These are phyloP conservation scores for Xanthorhoe designata DNA, from an alignment of 2,888 invertebrate genomes.

Conservation along the genomic window DNA sequence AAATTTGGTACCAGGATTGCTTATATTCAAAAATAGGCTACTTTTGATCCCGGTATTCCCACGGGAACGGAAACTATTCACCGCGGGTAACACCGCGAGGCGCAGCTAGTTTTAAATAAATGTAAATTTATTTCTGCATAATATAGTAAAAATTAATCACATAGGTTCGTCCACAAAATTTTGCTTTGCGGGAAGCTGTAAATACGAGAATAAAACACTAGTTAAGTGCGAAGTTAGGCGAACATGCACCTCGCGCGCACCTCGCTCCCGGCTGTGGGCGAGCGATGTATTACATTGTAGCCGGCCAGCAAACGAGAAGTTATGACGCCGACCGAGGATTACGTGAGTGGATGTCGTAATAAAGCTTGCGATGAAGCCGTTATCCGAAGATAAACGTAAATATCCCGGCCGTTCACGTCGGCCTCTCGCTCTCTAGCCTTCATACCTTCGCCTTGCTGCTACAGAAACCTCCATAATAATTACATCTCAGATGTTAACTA, in stretches of 20 bases:
- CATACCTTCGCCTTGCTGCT: conserved; percentile 26
- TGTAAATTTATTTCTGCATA: background rate
- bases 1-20: too few relatives aligned
- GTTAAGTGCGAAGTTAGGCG: conserved; percentile 48
- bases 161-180: conserved; percentile 22
- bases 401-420: conserved; percentile 78
- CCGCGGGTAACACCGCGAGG: too few relatives aligned
- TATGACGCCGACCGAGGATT: conserved; percentile 84
- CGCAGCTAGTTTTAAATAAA: too few relatives aligned
- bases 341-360: conserved; percentile 86
- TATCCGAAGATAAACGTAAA: conserved; percentile 85
- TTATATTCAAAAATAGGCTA: too few relatives aligned
- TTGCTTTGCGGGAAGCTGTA: conserved; percentile 31
- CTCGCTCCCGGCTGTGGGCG: conserved; percentile 60
- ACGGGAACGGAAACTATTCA: too few relatives aligned
- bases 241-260: conserved; percentile 58
- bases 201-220: conserved; percentile 40
- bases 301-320: conserved; percentile 82
- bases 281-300: conserved; percentile 80
- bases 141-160: conserved; percentile 18
- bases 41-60: too few relatives aligned
- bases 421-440: conserved; percentile 56
- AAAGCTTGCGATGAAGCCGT: conserved; percentile 86
- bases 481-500: conserved; percentile 54
- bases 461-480: conserved; percentile 49